These are phyloP conservation scores for Urosaurus nigricauda DNA, from an alignment of 2,797 vertebrate species.

Conservation along the genomic window DNA sequence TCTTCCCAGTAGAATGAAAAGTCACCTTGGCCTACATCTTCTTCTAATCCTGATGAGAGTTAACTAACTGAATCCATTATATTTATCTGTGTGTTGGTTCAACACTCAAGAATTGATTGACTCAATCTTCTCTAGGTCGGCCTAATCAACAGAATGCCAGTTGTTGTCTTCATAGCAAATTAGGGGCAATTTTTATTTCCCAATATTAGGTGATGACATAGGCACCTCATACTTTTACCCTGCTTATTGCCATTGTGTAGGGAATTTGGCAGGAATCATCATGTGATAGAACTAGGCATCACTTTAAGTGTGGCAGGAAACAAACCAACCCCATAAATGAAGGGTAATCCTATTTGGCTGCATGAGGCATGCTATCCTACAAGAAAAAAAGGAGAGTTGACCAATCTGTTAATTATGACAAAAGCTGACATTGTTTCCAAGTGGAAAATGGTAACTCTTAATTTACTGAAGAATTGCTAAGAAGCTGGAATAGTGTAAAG, in stretches of 20 bases:
- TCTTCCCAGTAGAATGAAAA: background rate
- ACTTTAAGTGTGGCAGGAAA: background rate
- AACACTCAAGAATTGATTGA: no score
- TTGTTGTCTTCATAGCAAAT: no score
- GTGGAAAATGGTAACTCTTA: background rate
- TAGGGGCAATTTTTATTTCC: background rate
- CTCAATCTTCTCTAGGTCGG: no score
- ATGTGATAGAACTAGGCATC: background rate
- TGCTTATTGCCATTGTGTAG: background rate
- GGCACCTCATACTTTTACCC: background rate
- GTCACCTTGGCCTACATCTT: background rate
- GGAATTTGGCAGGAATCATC: background rate
- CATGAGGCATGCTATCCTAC: background rate
- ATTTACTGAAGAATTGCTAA: background rate
- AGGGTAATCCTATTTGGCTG: background rate
- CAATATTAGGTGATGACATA: no score
- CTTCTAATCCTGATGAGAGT: no score
- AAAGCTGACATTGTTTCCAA: slow-evolving; percentile 7
- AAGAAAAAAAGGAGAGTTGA: background rate
- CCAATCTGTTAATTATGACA: background rate
- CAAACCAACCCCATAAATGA: background rate
- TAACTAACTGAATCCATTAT: no score
- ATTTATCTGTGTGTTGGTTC: no score
- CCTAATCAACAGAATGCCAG: no score
- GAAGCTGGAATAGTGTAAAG: no score